These are phyloP conservation scores for Nymphalis urticae DNA, from an alignment of 2,888 invertebrate species.

Conservation along the genomic window DNA sequence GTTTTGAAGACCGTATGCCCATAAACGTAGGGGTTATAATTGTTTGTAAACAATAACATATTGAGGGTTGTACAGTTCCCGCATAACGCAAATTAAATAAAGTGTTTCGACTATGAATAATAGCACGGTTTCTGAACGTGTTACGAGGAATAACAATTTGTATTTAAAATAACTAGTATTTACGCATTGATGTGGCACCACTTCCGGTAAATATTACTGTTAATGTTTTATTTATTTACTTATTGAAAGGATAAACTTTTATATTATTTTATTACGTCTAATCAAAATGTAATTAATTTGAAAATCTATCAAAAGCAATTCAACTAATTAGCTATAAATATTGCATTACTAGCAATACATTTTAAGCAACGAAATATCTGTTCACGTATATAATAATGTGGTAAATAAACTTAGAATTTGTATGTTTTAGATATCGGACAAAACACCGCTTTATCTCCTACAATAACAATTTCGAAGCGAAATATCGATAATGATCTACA, in stretches of 20 bases:
- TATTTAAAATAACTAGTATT: conserved; percentile 41
- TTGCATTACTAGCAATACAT: too few species aligned
- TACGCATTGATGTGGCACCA: conserved; percentile 44
- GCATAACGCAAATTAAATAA: conserved; percentile 77
- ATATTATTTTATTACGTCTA: too few species aligned
- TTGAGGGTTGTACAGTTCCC: conserved; percentile 47
- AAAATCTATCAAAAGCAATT: too few species aligned
- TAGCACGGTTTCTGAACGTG: conserved; percentile 44
- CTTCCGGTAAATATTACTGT: conserved; percentile 30
- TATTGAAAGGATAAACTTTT: too few species aligned
- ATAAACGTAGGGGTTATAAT: conserved; percentile 17
- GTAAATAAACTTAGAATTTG: neutral
- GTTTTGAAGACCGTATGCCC: conserved; percentile 3
- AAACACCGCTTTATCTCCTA: conserved; percentile 1
- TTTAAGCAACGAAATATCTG: too few species aligned
- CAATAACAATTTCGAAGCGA: conserved; percentile 11
- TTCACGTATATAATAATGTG: neutral
- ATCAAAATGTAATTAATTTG: too few species aligned
- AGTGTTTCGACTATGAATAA: conserved; percentile 68
- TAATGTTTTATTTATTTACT: conserved; percentile 2
- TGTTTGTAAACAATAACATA: conserved; percentile 23
- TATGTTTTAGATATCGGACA: conserved; percentile 1
- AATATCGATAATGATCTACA: conserved; percentile 13
- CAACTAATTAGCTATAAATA: too few species aligned
- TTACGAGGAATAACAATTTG: conserved; percentile 39